Evolutionary conservation across 2,888 invertebrate genomes (phyloP).

Genomic region (Shargacucullia verbasci): DNA sequence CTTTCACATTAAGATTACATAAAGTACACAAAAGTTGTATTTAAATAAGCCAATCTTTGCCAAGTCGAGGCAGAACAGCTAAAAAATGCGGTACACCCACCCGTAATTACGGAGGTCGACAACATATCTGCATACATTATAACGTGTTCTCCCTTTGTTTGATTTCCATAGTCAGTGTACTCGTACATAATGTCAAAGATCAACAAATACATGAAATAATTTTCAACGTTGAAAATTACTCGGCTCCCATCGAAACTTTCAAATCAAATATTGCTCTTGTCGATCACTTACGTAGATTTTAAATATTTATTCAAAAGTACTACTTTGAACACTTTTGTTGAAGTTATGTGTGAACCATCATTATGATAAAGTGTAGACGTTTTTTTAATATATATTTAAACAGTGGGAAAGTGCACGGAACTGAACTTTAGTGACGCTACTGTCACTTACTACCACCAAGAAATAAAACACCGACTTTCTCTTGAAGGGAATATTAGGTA

Average conservation of each 20-base stretch:
- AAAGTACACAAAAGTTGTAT: constrained; percentile 6
- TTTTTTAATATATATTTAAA: no score
- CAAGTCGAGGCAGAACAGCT: constrained; percentile 7
- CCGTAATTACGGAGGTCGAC: constrained; percentile 51
- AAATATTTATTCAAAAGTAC: not conserved
- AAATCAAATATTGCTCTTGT: not conserved
- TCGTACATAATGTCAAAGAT: constrained; percentile 34
- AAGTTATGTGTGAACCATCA: no score
- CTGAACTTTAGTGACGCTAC: no score
- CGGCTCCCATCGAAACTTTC: not conserved
- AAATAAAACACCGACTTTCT: no score
- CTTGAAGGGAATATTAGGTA: no score
- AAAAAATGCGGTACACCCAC: constrained; percentile 48
- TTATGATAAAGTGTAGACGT: no score
- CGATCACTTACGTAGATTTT: no score
- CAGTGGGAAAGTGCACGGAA: no score
- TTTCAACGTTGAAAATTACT: not conserved
- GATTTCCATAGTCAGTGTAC: constrained; percentile 33
- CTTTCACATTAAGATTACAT: constrained; percentile 4
- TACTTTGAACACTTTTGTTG: not conserved
- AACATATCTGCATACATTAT: constrained; percentile 56
- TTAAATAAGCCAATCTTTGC: constrained; percentile 15
- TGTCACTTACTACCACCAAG: no score
- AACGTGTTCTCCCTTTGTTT: constrained; percentile 62
- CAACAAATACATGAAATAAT: constrained; percentile 23